These are phyloP conservation scores for Mylabris phalerata DNA, from an alignment of 1,140 invertebrate genomes.

Conservation along the genomic window DNA sequence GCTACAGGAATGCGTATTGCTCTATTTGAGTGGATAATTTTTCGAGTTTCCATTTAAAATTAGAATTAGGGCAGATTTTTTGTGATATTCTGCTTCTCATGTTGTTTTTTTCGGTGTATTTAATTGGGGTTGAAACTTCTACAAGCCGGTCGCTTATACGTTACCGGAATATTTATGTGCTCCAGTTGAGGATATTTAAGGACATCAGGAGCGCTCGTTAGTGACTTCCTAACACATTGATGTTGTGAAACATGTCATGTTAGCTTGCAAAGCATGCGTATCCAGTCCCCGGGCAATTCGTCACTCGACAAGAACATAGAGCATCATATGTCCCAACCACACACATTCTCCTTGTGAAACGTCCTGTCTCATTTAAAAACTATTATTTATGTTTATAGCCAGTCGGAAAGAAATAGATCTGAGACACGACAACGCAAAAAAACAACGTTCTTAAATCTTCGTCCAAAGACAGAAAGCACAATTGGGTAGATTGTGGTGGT, in stretches of 20 bases:
- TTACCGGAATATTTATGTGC: constrained; percentile 5
- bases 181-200: constrained; percentile 7
- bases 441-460: background rate
- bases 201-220: constrained; percentile 31
- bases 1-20: too few relatives aligned
- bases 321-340: constrained; percentile 38
- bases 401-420: background rate
- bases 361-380: constrained; percentile 47
- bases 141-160: too few relatives aligned
- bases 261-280: constrained; percentile 29
- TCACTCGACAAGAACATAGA: constrained; percentile 40
- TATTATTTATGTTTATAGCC: constrained; percentile 42
- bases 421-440: background rate
- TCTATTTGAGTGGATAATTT: too few relatives aligned
- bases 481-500: background rate
- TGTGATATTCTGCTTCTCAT: too few relatives aligned
- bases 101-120: too few relatives aligned
- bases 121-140: too few relatives aligned
- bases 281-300: constrained; percentile 35
- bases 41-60: too few relatives aligned
- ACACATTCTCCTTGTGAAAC: constrained; percentile 39
- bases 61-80: too few relatives aligned
- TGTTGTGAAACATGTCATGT: constrained; percentile 42
- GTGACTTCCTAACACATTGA: constrained; percentile 39
- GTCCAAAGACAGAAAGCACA: background rate